phyloP scores from a whole-genome alignment of 2,888 invertebrate genomes.

The Lepidochitona cinerea region DNA sequence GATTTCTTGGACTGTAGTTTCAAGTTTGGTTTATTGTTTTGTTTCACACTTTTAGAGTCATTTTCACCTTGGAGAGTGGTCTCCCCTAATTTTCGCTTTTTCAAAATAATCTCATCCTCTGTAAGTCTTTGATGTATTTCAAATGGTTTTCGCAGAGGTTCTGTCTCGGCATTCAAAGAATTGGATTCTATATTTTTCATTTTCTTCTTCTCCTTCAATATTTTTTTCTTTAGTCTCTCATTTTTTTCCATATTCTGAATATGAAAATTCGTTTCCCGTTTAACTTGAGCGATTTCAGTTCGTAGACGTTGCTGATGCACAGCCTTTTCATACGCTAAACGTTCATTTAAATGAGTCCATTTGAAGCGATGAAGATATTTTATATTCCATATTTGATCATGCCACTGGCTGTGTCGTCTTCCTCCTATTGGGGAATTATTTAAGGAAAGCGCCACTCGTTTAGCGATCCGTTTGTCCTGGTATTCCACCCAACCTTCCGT shows the following conservation, averaged over 20 bases:
- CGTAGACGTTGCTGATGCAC: constrained; percentile 88
- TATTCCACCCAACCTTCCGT: constrained; percentile 97
- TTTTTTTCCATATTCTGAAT: constrained; percentile 80
- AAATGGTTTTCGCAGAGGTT: constrained; percentile 28
- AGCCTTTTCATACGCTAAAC: constrained; percentile 92
- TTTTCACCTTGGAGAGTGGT: not conserved
- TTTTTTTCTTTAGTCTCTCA: constrained; percentile 50
- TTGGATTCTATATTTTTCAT: constrained; percentile 11
- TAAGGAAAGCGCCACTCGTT: constrained; percentile 84
- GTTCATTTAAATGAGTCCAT: constrained; percentile 95
- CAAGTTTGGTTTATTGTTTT: not conserved
- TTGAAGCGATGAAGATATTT: constrained; percentile 95
- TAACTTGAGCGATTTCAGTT: constrained; percentile 90
- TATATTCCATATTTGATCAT: constrained; percentile 94
- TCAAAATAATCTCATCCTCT: constrained; percentile 49
- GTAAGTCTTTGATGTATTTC: constrained; percentile 48
- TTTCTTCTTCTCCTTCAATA: constrained; percentile 12
- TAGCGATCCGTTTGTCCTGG: constrained; percentile 88
- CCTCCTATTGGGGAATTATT: constrained; percentile 79
- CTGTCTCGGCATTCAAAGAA: not conserved
- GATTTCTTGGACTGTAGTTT: constrained; percentile 28
- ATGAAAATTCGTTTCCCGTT: constrained; percentile 86
- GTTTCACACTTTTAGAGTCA: constrained; percentile 17
- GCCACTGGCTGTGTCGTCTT: constrained; percentile 74
- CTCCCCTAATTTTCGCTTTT: constrained; percentile 28